A percentile compares a stretch with the other conserved stretches of the same genome.
Conservation (phyloP, 2,797 vertebrate species). For the Mionectes olivaceus region DNA sequence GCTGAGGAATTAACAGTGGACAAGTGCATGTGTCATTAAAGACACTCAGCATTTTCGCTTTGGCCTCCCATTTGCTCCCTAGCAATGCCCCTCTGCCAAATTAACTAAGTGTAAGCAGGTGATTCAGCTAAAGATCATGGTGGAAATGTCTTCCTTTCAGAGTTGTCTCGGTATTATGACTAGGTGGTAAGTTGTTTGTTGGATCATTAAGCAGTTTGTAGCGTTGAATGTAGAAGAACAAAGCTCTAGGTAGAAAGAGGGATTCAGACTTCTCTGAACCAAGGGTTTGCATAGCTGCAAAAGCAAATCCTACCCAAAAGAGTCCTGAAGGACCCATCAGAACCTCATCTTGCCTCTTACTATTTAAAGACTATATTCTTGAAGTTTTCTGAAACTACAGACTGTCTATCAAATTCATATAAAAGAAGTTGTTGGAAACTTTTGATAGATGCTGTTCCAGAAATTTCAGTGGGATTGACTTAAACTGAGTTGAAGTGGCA, state of each 20-base stretch:
- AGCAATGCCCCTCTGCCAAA: rapidly evolving
- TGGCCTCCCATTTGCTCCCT: not conserved
- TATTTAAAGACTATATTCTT: not conserved
- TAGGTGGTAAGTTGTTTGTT: not conserved
- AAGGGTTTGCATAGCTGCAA: not conserved
- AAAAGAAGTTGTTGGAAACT: not conserved
- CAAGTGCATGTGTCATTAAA: rapidly evolving
- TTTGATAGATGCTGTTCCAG: not conserved
- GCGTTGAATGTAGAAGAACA: not conserved
- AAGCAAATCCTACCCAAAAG: not conserved
- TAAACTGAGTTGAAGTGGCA: not conserved
- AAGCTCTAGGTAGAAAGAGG: not conserved
- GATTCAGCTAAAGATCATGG: not conserved
- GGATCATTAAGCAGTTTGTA: not conserved
- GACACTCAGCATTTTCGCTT: not conserved
- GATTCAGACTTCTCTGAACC: not conserved
- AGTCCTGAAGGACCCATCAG: not conserved
- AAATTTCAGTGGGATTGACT: not conserved
- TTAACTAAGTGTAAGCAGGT: not conserved
- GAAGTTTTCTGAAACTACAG: not conserved
- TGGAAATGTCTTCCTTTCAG: not conserved
- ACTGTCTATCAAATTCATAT: not conserved
- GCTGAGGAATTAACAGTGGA: not conserved
- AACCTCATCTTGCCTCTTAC: not conserved
- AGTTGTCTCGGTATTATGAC: not conserved